Evolutionary conservation across 2,113 vertebrate species (phyloP), one percentile per base, ranked within the genome.

Genomic region (Heloderma charlesbogerti): DNA sequence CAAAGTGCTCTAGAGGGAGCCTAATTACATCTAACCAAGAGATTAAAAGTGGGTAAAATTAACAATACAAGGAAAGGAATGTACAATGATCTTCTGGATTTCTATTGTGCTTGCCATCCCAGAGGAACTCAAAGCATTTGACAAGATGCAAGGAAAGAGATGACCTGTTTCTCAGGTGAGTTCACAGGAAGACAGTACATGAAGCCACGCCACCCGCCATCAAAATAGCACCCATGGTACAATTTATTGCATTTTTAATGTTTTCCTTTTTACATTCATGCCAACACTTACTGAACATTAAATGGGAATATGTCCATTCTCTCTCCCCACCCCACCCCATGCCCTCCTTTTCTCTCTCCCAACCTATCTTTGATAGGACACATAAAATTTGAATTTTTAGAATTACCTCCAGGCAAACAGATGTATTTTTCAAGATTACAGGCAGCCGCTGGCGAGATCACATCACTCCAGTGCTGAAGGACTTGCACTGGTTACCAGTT

Each of bases 21-120:
- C 72, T 90, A 90, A 90, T 90, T 84, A 90, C 66, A 78, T 85
- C 54, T 51, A 90, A 51, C 83, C 40, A 78, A 90, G 60, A 86
- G 43, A 86, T 85, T 90, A 78, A 40, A 79, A 67, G 60, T 78
- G 45, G 34, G 29, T 27, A n/a, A 89, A 90, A 67, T 67, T 86
- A 79, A 60, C 83, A 86, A 67, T 85, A 90, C 60, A 90, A 86
- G 89, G 82, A 43, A 79, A 90, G 43, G 31, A 69, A 78, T 54
- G 57, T 86, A 54, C 74, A 85, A 66, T 90, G 71, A 86, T 79
- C 89, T 78, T 90, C 74, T 43, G 67, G 83, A 54, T 90, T 90
- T 86, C 89, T 67, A 85, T 86, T 77, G 89, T 79, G 72, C 57
- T 51, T 85, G 72, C 34, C 72, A 86, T 90, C 89, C 83, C 89